phyloP scores from a whole-genome alignment of 2,797 vertebrate genomes.

The Heterohyrax brucei region DNA sequence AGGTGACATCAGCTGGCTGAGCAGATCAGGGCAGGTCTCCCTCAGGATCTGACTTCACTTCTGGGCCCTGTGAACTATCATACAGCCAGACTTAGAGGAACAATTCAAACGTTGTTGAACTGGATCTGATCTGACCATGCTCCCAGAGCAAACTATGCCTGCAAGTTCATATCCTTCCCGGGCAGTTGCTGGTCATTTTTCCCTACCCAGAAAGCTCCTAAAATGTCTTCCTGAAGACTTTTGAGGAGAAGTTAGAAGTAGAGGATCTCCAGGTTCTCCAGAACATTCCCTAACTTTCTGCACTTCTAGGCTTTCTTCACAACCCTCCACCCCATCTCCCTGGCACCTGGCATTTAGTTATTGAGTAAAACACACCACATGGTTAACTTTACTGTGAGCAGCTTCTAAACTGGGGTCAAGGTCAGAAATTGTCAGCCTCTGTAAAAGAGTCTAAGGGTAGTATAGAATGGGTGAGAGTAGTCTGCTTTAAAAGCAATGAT shows the following conservation, averaged over 20 bases:
- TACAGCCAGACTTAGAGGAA: neutral
- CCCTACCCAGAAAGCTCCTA: slow-evolving; percentile 5
- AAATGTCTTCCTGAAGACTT: neutral
- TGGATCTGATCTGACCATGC: neutral
- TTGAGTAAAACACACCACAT: slow-evolving; percentile 22
- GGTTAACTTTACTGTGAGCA: neutral
- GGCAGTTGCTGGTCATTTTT: neutral
- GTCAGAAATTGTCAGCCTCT: slow-evolving; percentile 49
- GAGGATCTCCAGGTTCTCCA: neutral
- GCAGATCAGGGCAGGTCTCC: neutral
- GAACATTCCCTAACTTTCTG: neutral
- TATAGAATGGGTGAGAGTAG: neutral
- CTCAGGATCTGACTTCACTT: neutral
- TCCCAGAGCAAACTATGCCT: neutral
- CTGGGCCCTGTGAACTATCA: neutral
- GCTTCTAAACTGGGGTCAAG: slow-evolving; percentile 51
- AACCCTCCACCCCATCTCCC: neutral
- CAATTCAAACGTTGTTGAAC: neutral
- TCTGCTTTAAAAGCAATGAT: neutral
- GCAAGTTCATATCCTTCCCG: neutral
- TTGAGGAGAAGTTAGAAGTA: neutral
- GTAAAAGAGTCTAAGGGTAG: neutral
- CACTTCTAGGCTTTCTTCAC: neutral
- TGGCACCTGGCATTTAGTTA: slow-evolving; percentile 34
- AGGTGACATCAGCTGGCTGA: neutral